Base-by-base conservation (phyloP, 2,113 vertebrate species). In the Festucalex cinctus region DNA sequence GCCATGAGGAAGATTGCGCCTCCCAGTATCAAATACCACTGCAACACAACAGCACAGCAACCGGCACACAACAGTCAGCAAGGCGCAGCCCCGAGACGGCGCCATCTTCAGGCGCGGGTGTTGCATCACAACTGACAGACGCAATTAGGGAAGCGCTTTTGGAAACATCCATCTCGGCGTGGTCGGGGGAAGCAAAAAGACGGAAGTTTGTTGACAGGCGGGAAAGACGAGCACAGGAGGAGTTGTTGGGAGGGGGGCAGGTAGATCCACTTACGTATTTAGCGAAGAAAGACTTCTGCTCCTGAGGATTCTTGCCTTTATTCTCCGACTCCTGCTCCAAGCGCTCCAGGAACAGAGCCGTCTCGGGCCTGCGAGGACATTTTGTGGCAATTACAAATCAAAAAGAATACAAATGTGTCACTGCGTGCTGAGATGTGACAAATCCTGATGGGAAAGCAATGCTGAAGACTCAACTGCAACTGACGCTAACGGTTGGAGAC, bases 1-100 rank as follows among this genome's bases (percentile, higher is more conserved):
- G 85, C 93, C 90, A 95, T 94, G 91, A 96, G 95, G 91, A 96
- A 94, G 90, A 95, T 91, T 72, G 94, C 94, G 77, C 94, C 94
- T 91, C 95, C 95, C 79, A 96, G 91, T 93, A 96, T 94, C 92
- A 96, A 92, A 94, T 95, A 94, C 95, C 95, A 96, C 94, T 95
- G 94, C 79, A 93, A 92, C 88, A 93, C 88, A 93, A 93, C 90
- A 93, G 88, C 85, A 92, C 84, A 87, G 86, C 83, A 84, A 41
- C 66, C 53, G 19, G 79, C 83, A 84, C 77, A n/a, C 35, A 60
- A 26, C 60, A 17, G 54, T 24, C 60, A 62, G 14, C n/a, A 36
- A 35, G 28, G 32, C 8, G 19, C 62, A 67, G 63, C 70, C 51
- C 70, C 24, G 70, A 20, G 67, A 75, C 67, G 66, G 22, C 51